phyloP scores from a whole-genome alignment of 30 jellyfish, hydroid and myxozoan genomes.

The Catostylus mosaicus region DNA sequence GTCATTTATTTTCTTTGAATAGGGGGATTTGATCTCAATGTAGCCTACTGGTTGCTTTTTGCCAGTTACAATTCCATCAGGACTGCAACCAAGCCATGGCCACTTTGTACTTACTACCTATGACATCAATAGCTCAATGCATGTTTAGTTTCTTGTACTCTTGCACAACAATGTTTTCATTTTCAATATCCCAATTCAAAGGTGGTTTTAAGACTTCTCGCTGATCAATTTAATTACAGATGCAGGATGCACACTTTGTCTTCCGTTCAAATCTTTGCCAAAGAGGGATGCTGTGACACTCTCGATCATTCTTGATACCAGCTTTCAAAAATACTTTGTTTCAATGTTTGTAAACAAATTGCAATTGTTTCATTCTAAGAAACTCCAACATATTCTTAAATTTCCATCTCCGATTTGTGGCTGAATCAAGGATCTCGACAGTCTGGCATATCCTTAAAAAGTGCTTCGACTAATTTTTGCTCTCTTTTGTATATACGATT shows the following conservation, averaged over 20 bases:
- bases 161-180: slow-evolving; percentile 3
- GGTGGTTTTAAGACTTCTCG: neutral
- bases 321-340: neutral
- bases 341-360: neutral
- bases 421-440: too few relatives aligned
- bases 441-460: too few relatives aligned
- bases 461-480: too few relatives aligned
- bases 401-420: neutral
- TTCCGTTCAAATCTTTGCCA: neutral
- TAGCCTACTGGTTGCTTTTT: slow-evolving; percentile 3
- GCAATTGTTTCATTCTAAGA: neutral
- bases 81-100: slow-evolving; percentile 67
- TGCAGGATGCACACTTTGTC: neutral
- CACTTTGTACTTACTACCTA: neutral
- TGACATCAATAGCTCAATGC: neutral
- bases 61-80: slow-evolving; percentile 24
- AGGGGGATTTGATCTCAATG: slow-evolving; percentile 31
- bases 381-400: neutral
- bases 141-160: neutral
- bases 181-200: slow-evolving; percentile 16
- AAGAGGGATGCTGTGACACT: slow-evolving; percentile 24
- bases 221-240: neutral
- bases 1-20: slow-evolving; percentile 10
- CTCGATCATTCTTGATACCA: slow-evolving; percentile 1
- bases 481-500: too few relatives aligned